Evolutionary conservation across 1,140 invertebrate species (phyloP).

Genomic region (Eumaeus atala): DNA sequence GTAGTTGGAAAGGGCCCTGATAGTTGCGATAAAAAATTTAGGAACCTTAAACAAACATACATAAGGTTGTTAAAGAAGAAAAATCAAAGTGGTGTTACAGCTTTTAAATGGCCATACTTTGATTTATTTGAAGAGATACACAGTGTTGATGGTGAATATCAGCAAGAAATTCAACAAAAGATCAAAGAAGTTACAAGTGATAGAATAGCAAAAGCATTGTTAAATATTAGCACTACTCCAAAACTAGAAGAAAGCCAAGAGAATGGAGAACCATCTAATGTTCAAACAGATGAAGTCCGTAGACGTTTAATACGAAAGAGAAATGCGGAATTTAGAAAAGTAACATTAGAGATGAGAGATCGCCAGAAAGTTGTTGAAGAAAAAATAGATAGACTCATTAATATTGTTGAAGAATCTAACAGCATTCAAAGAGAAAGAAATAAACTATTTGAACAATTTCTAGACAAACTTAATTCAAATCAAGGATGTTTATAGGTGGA

Average conservation of each 20-base stretch:
- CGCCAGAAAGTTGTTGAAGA: slow-evolving; percentile 56
- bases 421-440: slow-evolving; percentile 61
- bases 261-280: slow-evolving; percentile 42
- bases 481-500: too few relatives aligned
- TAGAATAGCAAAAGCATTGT: slow-evolving; percentile 45
- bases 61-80: slow-evolving; percentile 55
- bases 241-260: slow-evolving; percentile 38
- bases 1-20: slow-evolving; percentile 52
- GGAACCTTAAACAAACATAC: slow-evolving; percentile 64
- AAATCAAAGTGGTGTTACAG: slow-evolving; percentile 37
- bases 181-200: slow-evolving; percentile 45
- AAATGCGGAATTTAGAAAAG: slow-evolving; percentile 56
- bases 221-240: slow-evolving; percentile 37
- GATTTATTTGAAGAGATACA: slow-evolving; percentile 62
- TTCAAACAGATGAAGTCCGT: slow-evolving; percentile 42
- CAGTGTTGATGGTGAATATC: slow-evolving; percentile 52
- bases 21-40: slow-evolving; percentile 64
- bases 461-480: slow-evolving; percentile 42
- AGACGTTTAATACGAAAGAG: slow-evolving; percentile 48
- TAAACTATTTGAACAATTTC: slow-evolving; percentile 56
- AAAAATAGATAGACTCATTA: slow-evolving; percentile 63
- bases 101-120: slow-evolving; percentile 63
- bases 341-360: slow-evolving; percentile 57
- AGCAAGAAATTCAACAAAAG: slow-evolving; percentile 56
- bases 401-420: slow-evolving; percentile 66